Percentiles rank a stretch among this genome's conserved stretches.
These are phyloP conservation scores for Dasyurus viverrinus DNA, from an alignment of 2,113 vertebrate species.

Conservation along the genomic window DNA sequence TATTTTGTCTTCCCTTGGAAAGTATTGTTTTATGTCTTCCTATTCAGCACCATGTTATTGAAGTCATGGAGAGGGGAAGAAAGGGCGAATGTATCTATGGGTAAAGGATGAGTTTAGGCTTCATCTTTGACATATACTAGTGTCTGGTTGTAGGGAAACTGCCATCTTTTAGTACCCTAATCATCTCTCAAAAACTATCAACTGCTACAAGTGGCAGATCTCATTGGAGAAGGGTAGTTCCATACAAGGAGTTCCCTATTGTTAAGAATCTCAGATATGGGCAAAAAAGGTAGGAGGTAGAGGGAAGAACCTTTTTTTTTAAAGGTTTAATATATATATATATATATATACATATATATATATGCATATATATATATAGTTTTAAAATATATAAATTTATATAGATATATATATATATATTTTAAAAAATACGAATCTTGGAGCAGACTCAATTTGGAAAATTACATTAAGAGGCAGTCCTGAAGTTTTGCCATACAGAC, in stretches of 20 bases:
- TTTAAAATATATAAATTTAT: too few species aligned
- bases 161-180: not conserved
- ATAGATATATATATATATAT: too few species aligned
- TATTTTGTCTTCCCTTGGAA: not conserved
- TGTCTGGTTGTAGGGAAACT: not conserved
- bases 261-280: not conserved
- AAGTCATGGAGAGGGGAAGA: not conserved
- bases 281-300: not conserved
- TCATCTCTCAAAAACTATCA: not conserved
- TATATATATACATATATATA: too few species aligned
- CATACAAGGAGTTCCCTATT: not conserved
- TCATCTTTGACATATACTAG: not conserved
- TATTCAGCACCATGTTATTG: not conserved
- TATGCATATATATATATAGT: too few species aligned
- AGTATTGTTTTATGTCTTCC: not conserved
- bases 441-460: not conserved
- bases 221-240: not conserved
- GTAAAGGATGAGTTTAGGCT: not conserved
- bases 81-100: not conserved
- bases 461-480: not conserved
- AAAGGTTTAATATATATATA: too few species aligned
- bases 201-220: not conserved
- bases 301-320: not conserved
- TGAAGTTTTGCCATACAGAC: not conserved
- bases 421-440: not conserved